Base-by-base conservation (phyloP, 2,888 invertebrate genomes). In the Pristionchus fissidentatus region DNA sequence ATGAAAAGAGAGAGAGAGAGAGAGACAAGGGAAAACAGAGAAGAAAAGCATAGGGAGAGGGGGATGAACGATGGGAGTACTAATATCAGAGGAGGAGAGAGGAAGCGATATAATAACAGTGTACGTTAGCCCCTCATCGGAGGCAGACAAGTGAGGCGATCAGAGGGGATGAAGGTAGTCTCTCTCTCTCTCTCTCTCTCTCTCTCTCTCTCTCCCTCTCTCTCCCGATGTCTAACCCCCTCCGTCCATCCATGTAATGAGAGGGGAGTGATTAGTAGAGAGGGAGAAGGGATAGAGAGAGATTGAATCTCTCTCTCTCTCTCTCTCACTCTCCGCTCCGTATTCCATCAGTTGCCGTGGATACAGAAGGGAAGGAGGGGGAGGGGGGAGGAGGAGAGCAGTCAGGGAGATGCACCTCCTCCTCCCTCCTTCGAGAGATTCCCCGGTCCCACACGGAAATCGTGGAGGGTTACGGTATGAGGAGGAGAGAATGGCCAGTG, bases 341-440 rank as follows among this genome's bases (percentile, higher is more conserved):
- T 7, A 19, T 35, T 29, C 41, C n/a, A 8, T 35, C 73, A 15
- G 13, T 32, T 35, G 19, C 38, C 73, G 13, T 32, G 8, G 10
- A 8, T 29, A 10, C 62, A 8, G 8, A 49, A 49, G 13, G 13
- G 19, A 49, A 19, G 19, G 49, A 73, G 73, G 46, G 46, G 29
- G 70, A 15, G 29, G 73, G 46, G 43, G 73, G 73, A n/a, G 10
- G 41, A 10, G 19, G 7, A 8, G 13, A 26, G 41, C 22, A 29
- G n/a, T 43, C 66, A 81, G 78, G 78, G 75, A 49, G 84, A 79
- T 77, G 84, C 52, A 55, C 73, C 85, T 66, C 62, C 66, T 80
- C 57, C 82, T 41, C 75, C 55, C 62, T 29, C 66, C 52, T 66
- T 43, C 60, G 66, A 26, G 57, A 66, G 66, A 73, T 73, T 73